Percentiles rank a stretch among this genome's conserved stretches.
Evolutionary conservation across 2,797 vertebrate genomes (phyloP).

Genomic region (Rhinichthys osculus): DNA sequence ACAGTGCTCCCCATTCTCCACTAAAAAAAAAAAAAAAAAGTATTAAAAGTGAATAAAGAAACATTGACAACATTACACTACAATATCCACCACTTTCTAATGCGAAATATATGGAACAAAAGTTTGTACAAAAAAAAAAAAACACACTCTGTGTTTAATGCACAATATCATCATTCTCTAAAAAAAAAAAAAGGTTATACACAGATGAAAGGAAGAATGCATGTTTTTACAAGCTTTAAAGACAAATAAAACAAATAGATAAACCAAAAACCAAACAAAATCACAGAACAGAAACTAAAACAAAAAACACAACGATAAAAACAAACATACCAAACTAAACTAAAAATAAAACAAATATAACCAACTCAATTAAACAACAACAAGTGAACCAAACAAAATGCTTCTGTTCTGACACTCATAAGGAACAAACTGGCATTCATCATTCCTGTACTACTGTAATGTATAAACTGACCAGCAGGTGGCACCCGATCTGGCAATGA

Average conservation of each 20-base stretch:
- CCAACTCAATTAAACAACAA: background rate
- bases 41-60: constrained; percentile 2
- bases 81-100: background rate
- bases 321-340: background rate
- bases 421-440: background rate
- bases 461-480: constrained; percentile 36
- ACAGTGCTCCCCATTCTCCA: constrained; percentile 97
- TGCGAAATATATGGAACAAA: background rate
- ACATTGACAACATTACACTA: background rate
- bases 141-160: background rate
- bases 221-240: background rate
- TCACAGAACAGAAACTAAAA: background rate
- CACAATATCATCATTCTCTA: background rate
- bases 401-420: background rate
- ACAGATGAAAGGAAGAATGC: background rate
- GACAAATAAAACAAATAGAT: background rate
- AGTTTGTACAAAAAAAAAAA: background rate
- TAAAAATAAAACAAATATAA: background rate
- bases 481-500: background rate
- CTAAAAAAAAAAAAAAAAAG: constrained; percentile 69
- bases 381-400: background rate
- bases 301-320: background rate
- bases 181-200: background rate
- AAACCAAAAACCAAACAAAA: background rate
- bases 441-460: constrained; percentile 11